Conservation (phyloP, 2,113 vertebrate species). For the Leptodactylus fuscus region DNA sequence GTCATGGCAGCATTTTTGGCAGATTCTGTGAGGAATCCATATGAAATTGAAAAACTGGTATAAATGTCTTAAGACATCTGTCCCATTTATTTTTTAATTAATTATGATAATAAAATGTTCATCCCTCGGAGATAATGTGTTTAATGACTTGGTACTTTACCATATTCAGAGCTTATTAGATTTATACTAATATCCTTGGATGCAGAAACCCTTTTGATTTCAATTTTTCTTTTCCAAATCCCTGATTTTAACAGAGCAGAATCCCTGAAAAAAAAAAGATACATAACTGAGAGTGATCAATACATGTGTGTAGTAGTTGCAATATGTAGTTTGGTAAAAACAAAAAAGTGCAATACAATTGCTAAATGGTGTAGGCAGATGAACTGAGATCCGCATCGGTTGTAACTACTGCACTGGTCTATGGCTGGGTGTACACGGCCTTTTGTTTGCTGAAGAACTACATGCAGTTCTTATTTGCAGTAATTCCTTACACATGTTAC, state of each 20-base stretch:
- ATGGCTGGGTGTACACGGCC: too few relatives aligned
- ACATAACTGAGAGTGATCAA: neutral
- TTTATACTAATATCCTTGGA: conserved; percentile 88
- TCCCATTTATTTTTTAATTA: neutral
- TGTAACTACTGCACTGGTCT: neutral
- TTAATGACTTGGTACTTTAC: conserved; percentile 70
- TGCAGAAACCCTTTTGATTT: conserved; percentile 80
- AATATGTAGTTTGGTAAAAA: neutral
- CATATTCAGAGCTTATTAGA: conserved; percentile 95
- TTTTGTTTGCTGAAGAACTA: too few relatives aligned
- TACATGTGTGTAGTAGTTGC: neutral
- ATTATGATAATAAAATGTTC: neutral
- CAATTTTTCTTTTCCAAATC: conserved; percentile 89
- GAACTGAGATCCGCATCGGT: neutral
- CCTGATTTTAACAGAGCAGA: conserved; percentile 82
- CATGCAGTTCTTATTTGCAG: too few relatives aligned
- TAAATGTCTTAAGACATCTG: neutral
- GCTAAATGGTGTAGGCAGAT: too few relatives aligned
- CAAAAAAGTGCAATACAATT: too few relatives aligned
- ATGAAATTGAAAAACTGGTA: neutral
- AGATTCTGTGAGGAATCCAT: too few relatives aligned
- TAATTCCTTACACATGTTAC: too few relatives aligned
- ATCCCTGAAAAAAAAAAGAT: conserved; percentile 77
- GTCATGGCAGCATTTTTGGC: too few relatives aligned
- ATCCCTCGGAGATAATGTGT: neutral